These are phyloP conservation scores for Protophormia terraenovae DNA, from an alignment of 2,888 invertebrate genomes.

Conservation along the genomic window DNA sequence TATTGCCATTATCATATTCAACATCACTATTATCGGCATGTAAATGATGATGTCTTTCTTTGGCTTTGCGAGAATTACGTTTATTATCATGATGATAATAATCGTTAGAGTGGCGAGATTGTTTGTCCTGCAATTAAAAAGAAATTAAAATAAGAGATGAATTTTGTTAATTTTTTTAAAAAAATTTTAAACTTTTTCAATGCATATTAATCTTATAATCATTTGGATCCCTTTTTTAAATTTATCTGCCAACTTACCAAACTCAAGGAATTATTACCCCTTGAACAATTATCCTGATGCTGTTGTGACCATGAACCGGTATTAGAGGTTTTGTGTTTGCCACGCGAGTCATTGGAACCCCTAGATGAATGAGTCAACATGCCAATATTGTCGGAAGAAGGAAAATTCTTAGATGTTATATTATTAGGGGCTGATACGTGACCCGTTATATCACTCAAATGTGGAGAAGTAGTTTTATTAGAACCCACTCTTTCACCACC, in stretches of 20 bases:
- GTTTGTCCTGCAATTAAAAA: slow-evolving; percentile 72
- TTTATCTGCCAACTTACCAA: slow-evolving; percentile 64
- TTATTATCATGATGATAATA: slow-evolving; percentile 71
- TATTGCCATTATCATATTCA: slow-evolving; percentile 84
- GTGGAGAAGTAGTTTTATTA: slow-evolving; percentile 74
- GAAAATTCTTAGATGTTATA: slow-evolving; percentile 70
- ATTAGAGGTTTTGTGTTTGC: slow-evolving; percentile 68
- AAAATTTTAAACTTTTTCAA: no score
- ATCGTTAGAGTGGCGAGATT: slow-evolving; percentile 72
- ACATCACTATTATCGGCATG: slow-evolving; percentile 80
- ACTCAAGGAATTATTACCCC: slow-evolving; percentile 75
- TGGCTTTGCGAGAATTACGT: slow-evolving; percentile 72
- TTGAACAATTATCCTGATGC: slow-evolving; percentile 68
- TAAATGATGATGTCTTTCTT: slow-evolving; percentile 73
- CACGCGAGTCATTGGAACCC: slow-evolving; percentile 76
- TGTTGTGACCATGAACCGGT: slow-evolving; percentile 66
- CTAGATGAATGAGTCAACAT: slow-evolving; percentile 77
- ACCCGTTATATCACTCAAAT: slow-evolving; percentile 70
- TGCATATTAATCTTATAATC: no score
- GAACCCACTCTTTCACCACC: slow-evolving; percentile 46
- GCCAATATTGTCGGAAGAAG: slow-evolving; percentile 76
- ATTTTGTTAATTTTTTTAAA: no score
- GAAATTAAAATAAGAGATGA: no score
- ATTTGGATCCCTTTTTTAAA: no score
- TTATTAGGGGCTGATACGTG: slow-evolving; percentile 58